Conservation (phyloP, 2,888 invertebrate species). For the Tanytarsus gracilentus region DNA sequence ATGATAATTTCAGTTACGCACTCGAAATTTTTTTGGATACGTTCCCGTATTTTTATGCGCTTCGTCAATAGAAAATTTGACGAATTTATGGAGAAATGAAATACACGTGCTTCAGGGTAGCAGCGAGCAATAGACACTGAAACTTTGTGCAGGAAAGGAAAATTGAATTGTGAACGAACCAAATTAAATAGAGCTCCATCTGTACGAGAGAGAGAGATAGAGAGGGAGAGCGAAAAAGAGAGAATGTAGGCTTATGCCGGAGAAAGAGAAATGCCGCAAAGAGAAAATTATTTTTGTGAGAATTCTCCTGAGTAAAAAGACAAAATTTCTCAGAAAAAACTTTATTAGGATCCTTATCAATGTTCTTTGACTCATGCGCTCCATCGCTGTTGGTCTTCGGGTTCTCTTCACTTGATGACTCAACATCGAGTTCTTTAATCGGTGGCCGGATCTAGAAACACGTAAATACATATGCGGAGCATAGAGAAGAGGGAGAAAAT, state of each 20-base stretch:
- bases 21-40: neutral
- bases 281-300: neutral
- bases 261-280: neutral
- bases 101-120: conserved; percentile 19
- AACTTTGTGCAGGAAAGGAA: conserved; percentile 6
- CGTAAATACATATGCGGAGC: neutral
- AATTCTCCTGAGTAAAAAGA: conserved; percentile 6
- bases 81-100: neutral
- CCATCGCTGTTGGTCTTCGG: conserved; percentile 1
- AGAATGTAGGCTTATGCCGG: neutral
- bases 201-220: conserved; percentile 2
- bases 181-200: conserved; percentile 17
- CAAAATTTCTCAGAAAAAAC: neutral
- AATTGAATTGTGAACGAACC: conserved; percentile 27
- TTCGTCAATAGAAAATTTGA: neutral
- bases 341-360: conserved; percentile 12
- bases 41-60: neutral
- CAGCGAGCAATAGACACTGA: conserved; percentile 21
- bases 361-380: conserved; percentile 20
- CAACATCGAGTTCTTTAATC: conserved; percentile 10
- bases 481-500: neutral
- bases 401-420: neutral
- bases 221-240: conserved; percentile 7
- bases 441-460: conserved; percentile 23
- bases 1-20: conserved; percentile 13